Percentiles rank a stretch among this genome's conserved stretches.
These are phyloP conservation scores for Aplidium turbinatum DNA, from an alignment of 23 tunicate genomes.

Conservation along the genomic window DNA sequence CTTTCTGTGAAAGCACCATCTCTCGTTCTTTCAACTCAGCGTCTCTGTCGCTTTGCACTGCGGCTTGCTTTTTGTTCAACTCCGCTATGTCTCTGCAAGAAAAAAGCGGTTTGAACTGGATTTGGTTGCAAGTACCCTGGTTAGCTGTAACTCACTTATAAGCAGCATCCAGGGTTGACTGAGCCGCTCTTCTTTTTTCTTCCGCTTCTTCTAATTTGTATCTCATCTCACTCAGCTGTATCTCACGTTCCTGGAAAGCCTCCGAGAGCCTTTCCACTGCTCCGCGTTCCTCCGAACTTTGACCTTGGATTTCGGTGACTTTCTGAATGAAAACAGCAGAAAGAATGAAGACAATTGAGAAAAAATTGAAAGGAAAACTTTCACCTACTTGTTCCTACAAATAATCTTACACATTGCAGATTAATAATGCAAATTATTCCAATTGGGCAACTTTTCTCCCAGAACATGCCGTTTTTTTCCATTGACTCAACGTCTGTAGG, in stretches of 20 bases:
- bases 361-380: no score
- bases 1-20: slow-evolving; percentile 26
- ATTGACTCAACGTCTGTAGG: no score
- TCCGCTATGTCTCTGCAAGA: slow-evolving; percentile 71
- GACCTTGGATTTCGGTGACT: slow-evolving; percentile 58
- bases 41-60: slow-evolving; percentile 54
- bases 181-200: slow-evolving; percentile 83
- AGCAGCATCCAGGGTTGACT: slow-evolving; percentile 81
- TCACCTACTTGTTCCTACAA: no score
- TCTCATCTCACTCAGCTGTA: slow-evolving; percentile 37
- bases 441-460: no score
- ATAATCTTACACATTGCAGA: no score
- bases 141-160: no score
- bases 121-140: no score
- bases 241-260: slow-evolving; percentile 76
- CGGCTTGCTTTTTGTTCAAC: slow-evolving; percentile 65
- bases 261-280: slow-evolving; percentile 68
- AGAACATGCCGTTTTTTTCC: no score
- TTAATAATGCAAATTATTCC: no score
- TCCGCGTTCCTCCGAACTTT: slow-evolving; percentile 69
- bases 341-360: no score
- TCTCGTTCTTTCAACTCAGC: slow-evolving; percentile 41
- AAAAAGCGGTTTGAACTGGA: no score
- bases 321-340: no score
- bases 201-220: slow-evolving; percentile 70